Conservation (phyloP, 1,140 invertebrate genomes). For the Parasteatoda tepidariorum region DNA sequence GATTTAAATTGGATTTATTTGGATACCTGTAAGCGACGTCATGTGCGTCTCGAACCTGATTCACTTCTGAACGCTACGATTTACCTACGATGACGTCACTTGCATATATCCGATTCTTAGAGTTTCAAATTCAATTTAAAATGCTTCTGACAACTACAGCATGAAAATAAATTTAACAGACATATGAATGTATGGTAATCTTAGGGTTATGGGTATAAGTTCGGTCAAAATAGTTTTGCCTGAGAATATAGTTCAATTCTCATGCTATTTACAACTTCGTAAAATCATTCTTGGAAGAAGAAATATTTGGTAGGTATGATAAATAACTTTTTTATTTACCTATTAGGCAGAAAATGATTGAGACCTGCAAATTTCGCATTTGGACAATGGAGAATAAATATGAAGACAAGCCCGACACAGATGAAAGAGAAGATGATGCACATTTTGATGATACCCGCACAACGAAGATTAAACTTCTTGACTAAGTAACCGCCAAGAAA, state of each 20-base stretch:
- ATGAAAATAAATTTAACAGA: neutral
- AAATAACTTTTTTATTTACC: too few species aligned
- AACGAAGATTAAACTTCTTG: constrained; percentile 78
- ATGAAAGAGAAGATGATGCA: constrained; percentile 75
- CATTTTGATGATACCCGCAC: constrained; percentile 81
- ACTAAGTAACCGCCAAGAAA: constrained; percentile 84
- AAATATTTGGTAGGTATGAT: too few species aligned
- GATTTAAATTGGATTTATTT: too few species aligned
- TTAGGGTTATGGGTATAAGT: neutral
- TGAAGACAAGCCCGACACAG: constrained; percentile 74
- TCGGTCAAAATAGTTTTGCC: neutral
- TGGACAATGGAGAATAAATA: constrained; percentile 80
- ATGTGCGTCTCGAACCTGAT: too few species aligned
- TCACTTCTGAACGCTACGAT: too few species aligned
- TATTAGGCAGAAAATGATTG: constrained; percentile 72
- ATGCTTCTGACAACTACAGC: too few species aligned
- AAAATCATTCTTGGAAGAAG: too few species aligned
- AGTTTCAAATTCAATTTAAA: too few species aligned
- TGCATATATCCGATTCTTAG: too few species aligned
- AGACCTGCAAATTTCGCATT: constrained; percentile 81
- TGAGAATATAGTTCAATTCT: neutral
- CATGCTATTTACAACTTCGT: too few species aligned
- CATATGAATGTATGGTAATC: neutral
- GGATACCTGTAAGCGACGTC: too few species aligned
- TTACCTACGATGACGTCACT: too few species aligned